A percentile compares a stretch with the other conserved stretches of the same genome.
Evolutionary conservation across 2,113 vertebrate genomes (phyloP).

Genomic region (Aspiorhynchus laticeps): DNA sequence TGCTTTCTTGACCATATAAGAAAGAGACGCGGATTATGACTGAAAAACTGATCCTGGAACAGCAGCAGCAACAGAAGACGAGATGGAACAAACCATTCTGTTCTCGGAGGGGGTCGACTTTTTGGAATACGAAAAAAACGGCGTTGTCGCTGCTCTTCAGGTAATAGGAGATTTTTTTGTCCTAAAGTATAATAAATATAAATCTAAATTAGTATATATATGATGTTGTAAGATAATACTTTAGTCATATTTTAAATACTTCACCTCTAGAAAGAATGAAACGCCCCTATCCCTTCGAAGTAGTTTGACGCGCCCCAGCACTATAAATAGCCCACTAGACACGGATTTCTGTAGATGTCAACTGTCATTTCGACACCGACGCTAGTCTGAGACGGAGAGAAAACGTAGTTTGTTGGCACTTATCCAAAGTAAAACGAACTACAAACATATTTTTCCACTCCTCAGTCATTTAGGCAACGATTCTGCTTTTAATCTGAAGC

Average conservation of each 20-base stretch:
- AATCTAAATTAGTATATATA: no score
- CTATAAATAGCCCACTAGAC: conserved; percentile 40
- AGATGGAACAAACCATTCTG: background rate
- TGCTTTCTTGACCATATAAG: no score
- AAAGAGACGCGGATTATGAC: background rate
- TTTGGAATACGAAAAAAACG: background rate
- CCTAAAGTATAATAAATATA: no score
- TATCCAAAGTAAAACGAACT: conserved; percentile 42
- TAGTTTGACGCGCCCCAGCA: conserved; percentile 16
- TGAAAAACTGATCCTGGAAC: conserved; percentile 2
- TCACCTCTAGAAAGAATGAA: background rate
- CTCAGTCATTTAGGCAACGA: background rate
- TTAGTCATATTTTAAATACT: background rate
- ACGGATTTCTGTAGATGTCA: background rate
- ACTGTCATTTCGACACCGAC: background rate
- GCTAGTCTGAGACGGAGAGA: background rate
- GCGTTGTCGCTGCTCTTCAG: no score
- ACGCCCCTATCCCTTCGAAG: conserved; percentile 11
- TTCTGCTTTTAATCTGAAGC: background rate
- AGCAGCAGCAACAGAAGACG: background rate
- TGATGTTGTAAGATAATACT: background rate
- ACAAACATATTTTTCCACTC: conserved; percentile 32
- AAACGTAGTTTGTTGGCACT: conserved; percentile 39
- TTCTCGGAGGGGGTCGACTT: background rate
- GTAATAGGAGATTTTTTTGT: background rate